Base-by-base conservation (phyloP, 2,888 invertebrate species). In the Drosophila borborema region DNA sequence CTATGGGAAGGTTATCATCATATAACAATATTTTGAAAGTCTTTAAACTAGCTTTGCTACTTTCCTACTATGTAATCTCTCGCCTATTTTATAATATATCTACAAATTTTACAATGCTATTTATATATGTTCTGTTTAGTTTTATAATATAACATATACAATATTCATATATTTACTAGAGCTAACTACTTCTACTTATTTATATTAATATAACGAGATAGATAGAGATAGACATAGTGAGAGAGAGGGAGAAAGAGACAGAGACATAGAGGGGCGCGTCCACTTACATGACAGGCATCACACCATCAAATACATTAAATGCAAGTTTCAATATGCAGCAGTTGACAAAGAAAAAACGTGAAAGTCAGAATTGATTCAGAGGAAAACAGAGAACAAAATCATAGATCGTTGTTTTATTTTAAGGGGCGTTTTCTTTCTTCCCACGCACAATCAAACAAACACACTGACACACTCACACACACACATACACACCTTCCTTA, bases 401-500 rank as follows among this genome's bases (percentile, higher is more conserved):
- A 59, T 45, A 56, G 67, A 36, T 55, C 55, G n/a, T 2, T 20
- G 20, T 45, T 40, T 64, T 7, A 9, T 53, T 53, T 41, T 45
- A 31, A 40, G 46, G 56, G 71, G 65, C 65, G 72, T 54, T 34
- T 43, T 10, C 34, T 10, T 31, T 8, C 18, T 28, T 28, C 28
- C 28, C 28, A 55, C 55, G 28, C 55, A 2, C 48, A 46, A 14
- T 23, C 46, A 23, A 20, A 38, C 36, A 23, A 10, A 16, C 1
- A 31, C 41, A 55, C 2, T 16, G 16, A 46, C 23, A 28, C 40
- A 20, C 40, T 12, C 28, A 23, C 10, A 49, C 23, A 34, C 46
- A 18, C 41, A 49, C 7, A 45, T 10, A 28, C 5, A 56, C 77
- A 93, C 93, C 93, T 91, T 93, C 93, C 84, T 93, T 93, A 77